Evolutionary conservation across 2,888 invertebrate species (phyloP), one percentile per base, ranked within the genome.

Genomic region (Brenthis daphne): DNA sequence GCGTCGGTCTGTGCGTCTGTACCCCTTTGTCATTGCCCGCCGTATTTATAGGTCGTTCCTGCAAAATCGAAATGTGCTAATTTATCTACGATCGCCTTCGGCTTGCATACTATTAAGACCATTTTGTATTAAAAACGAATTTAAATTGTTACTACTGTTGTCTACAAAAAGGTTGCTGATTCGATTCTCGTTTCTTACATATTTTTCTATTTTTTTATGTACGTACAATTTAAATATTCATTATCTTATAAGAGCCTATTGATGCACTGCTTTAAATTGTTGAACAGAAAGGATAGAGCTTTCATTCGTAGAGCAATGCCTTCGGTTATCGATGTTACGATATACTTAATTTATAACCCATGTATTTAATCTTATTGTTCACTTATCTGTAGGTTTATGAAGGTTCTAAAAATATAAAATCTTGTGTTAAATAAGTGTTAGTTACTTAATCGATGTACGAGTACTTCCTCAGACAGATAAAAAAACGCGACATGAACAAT

Each of bases 21-120:
- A 69, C 74, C 71, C 76, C 76, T 77, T 82, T 83, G 82, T 83
- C 82, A 81, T 77, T 80, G 80, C 77, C 76, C 79, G 73, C 73
- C 68, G 76, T 81, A 82, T 83, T 79, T 80, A 82, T 83, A 82
- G 77, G 74, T 67, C 54, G 70, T 73, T 77, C 74, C 76, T 73
- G 73, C 70, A 75, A 79, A 76, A 79, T 79, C 79, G 74, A 79
- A 77, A 80, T 79, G 77, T 74, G 76, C 80, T 80, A 81, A 83
- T 82, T 80, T 80, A 81, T 79, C 75, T 77, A 73, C 73, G 69
- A 61, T 16, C 47, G 64, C 70, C 72, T 63, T 58, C 20, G 68
- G 70, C 68, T 57, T 68, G 67, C 63, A 63, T 63, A 63, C 63
- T 71, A 75, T 77, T 76, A 77, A 75, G 68, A 12, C 37, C 43